Base-by-base conservation (phyloP, 2,113 vertebrate genomes). In the Romanogobio albipinnatus region DNA sequence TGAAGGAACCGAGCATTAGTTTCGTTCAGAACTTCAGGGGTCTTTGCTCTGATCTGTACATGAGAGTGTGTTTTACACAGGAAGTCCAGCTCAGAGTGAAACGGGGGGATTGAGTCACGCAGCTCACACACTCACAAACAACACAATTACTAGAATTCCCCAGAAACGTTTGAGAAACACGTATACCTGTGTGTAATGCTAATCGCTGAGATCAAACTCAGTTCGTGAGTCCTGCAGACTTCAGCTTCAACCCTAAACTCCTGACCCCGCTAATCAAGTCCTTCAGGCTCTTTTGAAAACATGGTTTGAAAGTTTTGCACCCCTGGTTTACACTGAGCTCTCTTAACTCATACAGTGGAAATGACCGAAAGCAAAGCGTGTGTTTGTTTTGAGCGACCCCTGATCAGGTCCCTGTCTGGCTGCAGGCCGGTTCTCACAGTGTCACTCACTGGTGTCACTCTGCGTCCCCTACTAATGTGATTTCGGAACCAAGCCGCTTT, bases 41-140 rank as follows among this genome's bases (percentile, higher is more conserved):
- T 43, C 0, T 29, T 75, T 68, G 33, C 24, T 75, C 24, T 4
- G 47, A 49, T 75, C 43, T 82, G 71, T 77, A 5, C 2, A 15
- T 53, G 51, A 17, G 51, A 53, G 51, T 0, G 87, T 58, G 79
- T 87, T 82, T 78, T 71, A 49, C 85, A 84, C 90, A 89, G 92
- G 92, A 94, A 93, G 89, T 70, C 43, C 33, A 84, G 59, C 88
- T 92, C 89, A 87, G 81, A 93, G 91, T 92, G 90, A 66, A 92
- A 87, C 68, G 66, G 83, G 19, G 45, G 13, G 66, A 78, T 83
- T 85, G 66, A 84, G 51, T 81, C 14, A 90, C 70, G 56, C 29
- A 39, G 73, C 68, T 76, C 36, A 74, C 51, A 64, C 79, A 45
- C 81, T 49, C 29, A 64, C 70, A 79, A 70, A 66, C 14, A 66